Evolutionary conservation across 2,113 vertebrate species (phyloP).

Genomic region (Chunga burmeisteri): DNA sequence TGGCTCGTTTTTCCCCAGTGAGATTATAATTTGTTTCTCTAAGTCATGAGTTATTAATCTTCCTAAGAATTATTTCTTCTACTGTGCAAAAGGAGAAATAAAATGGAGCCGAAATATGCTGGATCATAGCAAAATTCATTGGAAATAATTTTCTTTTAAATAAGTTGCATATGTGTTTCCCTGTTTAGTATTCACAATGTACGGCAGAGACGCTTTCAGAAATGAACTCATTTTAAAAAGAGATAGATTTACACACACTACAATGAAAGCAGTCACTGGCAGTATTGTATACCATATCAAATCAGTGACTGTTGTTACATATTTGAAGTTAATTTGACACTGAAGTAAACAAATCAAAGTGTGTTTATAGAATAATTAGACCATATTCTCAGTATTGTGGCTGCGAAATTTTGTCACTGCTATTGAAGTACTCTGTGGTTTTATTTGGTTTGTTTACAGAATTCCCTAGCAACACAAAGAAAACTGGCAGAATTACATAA

Average conservation of each 20-base stretch:
- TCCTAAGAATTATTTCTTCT: constrained; percentile 32
- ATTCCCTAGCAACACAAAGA: constrained; percentile 74
- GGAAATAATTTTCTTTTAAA: constrained; percentile 71
- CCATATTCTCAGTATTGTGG: constrained; percentile 71
- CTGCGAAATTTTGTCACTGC: constrained; percentile 73
- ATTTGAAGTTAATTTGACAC: constrained; percentile 81
- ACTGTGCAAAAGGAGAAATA: constrained; percentile 33
- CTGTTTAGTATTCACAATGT: constrained; percentile 47
- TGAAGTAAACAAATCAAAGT: constrained; percentile 82
- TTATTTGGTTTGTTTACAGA: constrained; percentile 72
- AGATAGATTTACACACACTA: constrained; percentile 55
- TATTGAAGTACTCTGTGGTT: constrained; percentile 68
- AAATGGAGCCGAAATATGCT: constrained; percentile 5
- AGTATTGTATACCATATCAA: constrained; percentile 56
- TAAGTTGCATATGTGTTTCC: constrained; percentile 65
- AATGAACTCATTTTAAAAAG: constrained; percentile 52
- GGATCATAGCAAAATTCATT: constrained; percentile 32
- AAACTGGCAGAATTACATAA: constrained; percentile 56
- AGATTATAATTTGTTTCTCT: constrained; percentile 39
- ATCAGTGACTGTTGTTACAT: constrained; percentile 73
- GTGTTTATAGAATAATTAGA: constrained; percentile 83
- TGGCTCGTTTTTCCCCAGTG: constrained; percentile 2
- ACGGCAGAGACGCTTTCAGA: constrained; percentile 34
- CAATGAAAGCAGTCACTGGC: constrained; percentile 34
- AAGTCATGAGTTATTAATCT: constrained; percentile 39